A percentile compares a stretch with the other conserved stretches of the same genome.
Conservation (phyloP, 1,140 invertebrate genomes). For the Papilio machaon region DNA sequence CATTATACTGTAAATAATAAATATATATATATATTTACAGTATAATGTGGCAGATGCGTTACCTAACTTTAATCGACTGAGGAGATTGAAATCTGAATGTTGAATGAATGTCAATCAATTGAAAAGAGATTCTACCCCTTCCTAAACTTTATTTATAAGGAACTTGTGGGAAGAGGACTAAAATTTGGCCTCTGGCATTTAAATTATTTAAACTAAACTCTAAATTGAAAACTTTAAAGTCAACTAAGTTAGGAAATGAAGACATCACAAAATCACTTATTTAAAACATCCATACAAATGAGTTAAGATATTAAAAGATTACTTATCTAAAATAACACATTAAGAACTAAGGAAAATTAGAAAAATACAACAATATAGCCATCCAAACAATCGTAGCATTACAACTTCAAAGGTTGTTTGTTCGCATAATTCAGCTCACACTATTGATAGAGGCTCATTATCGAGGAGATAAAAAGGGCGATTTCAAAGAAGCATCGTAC, state of each 20-base stretch:
- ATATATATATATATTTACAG: no score
- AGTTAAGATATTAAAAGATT: not conserved
- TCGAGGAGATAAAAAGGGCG: constrained; percentile 34
- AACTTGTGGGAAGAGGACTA: no score
- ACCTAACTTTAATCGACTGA: no score
- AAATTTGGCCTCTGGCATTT: no score
- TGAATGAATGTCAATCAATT: no score
- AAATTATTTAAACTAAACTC: no score
- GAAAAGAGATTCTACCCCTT: no score
- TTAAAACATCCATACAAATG: not conserved
- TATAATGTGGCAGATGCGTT: no score
- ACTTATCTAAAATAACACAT: not conserved
- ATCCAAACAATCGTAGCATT: not conserved
- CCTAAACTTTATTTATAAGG: no score
- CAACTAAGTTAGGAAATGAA: not conserved
- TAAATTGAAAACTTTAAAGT: no score
- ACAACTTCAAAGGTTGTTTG: constrained; percentile 21
- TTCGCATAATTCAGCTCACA: constrained; percentile 7
- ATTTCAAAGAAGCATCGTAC: constrained; percentile 44
- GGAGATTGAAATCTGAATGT: no score
- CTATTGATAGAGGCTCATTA: constrained; percentile 22
- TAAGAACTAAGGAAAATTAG: not conserved
- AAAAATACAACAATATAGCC: not conserved
- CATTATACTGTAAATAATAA: no score
- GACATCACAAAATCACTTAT: not conserved